Percentiles rank a stretch among this genome's conserved stretches.
phyloP scores from a whole-genome alignment of 2,113 vertebrate species.

The Heterotilapia buettikoferi region DNA sequence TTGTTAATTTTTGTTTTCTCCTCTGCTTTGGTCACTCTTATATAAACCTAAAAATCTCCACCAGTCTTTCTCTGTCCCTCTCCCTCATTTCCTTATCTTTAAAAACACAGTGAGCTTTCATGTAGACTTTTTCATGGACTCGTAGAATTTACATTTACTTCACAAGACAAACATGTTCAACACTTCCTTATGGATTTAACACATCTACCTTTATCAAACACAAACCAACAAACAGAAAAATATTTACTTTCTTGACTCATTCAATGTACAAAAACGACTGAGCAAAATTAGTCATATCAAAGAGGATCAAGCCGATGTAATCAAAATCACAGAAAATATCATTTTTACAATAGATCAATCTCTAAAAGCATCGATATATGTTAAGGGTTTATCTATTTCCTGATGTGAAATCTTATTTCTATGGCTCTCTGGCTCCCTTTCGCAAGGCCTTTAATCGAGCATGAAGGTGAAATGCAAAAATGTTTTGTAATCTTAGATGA shows the following conservation, averaged over 20 bases:
- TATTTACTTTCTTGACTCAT: constrained; percentile 39
- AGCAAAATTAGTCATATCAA: constrained; percentile 67
- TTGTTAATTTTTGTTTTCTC: constrained; percentile 16
- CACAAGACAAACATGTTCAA: constrained; percentile 65
- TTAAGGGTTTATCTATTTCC: constrained; percentile 45
- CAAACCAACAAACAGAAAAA: constrained; percentile 52
- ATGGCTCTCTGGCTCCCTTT: constrained; percentile 69
- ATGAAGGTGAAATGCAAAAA: constrained; percentile 66
- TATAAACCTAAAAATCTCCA: neutral
- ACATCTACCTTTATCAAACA: constrained; percentile 60
- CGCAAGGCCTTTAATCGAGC: constrained; percentile 63
- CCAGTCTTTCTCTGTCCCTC: neutral
- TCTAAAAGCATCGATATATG: constrained; percentile 45
- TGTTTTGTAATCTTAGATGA: constrained; percentile 31
- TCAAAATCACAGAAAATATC: constrained; percentile 58
- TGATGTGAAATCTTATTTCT: constrained; percentile 58
- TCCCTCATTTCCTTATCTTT: constrained; percentile 8
- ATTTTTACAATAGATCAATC: constrained; percentile 35
- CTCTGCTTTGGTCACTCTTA: constrained; percentile 65
- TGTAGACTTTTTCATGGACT: constrained; percentile 54
- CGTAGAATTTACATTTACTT: constrained; percentile 67
- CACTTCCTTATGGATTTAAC: constrained; percentile 63
- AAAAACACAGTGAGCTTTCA: constrained; percentile 60
- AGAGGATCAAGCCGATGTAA: constrained; percentile 52
- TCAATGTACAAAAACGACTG: constrained; percentile 61